A percentile compares a stretch with the other conserved stretches of the same genome.
Conservation (phyloP, 2,888 invertebrate species). For the Dasypogon diadema region DNA sequence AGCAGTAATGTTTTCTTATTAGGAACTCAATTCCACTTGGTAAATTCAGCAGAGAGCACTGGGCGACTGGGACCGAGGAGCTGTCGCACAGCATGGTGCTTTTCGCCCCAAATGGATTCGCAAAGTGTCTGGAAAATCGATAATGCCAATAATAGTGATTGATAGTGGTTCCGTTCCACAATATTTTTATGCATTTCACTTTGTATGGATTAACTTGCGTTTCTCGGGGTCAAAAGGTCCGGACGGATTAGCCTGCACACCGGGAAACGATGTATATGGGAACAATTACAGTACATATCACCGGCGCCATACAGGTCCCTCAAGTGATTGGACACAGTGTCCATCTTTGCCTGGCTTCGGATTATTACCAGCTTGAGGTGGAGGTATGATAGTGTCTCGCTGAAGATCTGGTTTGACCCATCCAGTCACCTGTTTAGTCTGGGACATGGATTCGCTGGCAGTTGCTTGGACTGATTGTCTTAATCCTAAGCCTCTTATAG, state of each 20-base stretch:
- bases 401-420: constrained; percentile 1
- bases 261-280: not conserved
- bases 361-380: not conserved
- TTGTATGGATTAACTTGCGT: constrained; percentile 5
- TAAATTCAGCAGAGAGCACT: no score
- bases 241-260: not conserved
- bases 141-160: constrained; percentile 37
- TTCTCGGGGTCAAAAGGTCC: not conserved
- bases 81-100: no score
- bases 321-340: constrained; percentile 17
- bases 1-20: no score
- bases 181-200: constrained; percentile 34
- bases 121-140: constrained; percentile 3
- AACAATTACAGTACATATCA: constrained; percentile 28
- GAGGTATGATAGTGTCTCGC: not conserved
- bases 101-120: no score
- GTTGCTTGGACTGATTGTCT: not conserved
- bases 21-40: no score
- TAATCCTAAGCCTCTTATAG: constrained; percentile 19
- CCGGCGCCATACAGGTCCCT: constrained; percentile 13
- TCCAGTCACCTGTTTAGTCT: constrained; percentile 29
- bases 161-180: not conserved
- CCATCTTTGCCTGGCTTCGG: not conserved
- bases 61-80: no score
- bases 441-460: not conserved